These are phyloP conservation scores for Mellilla xanthometata DNA, from an alignment of 2,888 invertebrate genomes.

Conservation along the genomic window DNA sequence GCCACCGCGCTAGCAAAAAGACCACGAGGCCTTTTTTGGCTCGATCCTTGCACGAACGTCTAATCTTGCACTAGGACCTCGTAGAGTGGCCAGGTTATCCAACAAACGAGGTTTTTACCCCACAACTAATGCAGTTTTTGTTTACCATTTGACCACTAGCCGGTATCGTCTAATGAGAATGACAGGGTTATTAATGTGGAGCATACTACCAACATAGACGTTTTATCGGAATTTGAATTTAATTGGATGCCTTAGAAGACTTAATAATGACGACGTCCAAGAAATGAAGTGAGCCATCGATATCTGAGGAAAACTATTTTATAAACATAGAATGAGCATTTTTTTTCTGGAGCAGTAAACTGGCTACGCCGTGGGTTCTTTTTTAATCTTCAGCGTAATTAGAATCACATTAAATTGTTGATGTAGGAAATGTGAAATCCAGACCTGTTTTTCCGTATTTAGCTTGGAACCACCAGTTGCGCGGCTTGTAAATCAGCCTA, in stretches of 20 bases:
- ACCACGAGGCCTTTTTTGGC: constrained; percentile 30
- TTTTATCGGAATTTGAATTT: constrained; percentile 3
- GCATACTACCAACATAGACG: background rate
- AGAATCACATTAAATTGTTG: too few relatives aligned
- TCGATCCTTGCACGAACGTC: constrained; percentile 24
- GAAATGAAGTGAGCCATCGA: background rate
- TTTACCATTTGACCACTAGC: constrained; percentile 5
- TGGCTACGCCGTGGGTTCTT: too few relatives aligned
- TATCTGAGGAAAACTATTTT: too few relatives aligned
- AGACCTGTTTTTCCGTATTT: constrained; percentile 7
- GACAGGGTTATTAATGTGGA: constrained; percentile 6
- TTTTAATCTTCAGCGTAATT: too few relatives aligned
- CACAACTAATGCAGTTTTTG: constrained; percentile 1
- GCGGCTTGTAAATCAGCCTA: constrained; percentile 36
- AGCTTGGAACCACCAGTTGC: constrained; percentile 10
- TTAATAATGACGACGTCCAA: background rate
- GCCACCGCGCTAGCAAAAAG: constrained; percentile 22
- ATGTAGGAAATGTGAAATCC: background rate
- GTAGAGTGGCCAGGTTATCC: constrained; percentile 11
- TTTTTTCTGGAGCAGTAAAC: too few relatives aligned
- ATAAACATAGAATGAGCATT: too few relatives aligned
- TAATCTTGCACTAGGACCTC: constrained; percentile 20
- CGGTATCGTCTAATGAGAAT: constrained; percentile 8
- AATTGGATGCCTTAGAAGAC: background rate
- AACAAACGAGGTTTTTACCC: constrained; percentile 10